Conservation (phyloP, 2,113 vertebrate genomes). For the Otocyon megalotis region DNA sequence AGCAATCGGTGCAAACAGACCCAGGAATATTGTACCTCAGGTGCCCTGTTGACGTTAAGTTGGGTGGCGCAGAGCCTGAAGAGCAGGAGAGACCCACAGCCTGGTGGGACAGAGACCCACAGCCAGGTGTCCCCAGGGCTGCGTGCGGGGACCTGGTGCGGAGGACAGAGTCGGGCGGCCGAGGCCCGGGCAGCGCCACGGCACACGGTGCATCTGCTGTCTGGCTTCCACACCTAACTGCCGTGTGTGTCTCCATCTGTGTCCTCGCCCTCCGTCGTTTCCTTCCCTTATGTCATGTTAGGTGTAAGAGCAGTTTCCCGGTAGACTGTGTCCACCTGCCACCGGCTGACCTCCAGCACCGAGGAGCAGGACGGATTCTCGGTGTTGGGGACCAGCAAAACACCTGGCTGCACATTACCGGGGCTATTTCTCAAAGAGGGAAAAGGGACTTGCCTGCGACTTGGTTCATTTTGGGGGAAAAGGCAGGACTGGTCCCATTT, state of each 20-base stretch:
- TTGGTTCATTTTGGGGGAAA: background rate
- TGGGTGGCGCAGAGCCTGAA: background rate
- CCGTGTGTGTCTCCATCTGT: background rate
- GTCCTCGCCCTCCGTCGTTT: background rate
- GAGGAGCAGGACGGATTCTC: background rate
- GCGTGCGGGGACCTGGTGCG: background rate
- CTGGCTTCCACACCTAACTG: background rate
- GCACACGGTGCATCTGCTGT: accelerated
- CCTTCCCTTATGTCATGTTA: background rate
- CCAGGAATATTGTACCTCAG: background rate
- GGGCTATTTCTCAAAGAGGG: background rate
- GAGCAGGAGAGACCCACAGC: background rate
- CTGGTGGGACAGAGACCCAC: background rate
- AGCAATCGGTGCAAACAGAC: background rate
- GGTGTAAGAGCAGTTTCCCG: background rate
- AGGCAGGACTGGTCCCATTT: background rate
- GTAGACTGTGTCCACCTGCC: too few relatives aligned
- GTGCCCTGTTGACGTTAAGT: accelerated
- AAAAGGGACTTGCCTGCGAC: background rate
- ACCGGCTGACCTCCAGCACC: background rate
- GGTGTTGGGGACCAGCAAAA: background rate
- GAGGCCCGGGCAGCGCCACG: background rate
- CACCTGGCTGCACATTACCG: accelerated
- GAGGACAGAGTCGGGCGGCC: background rate
- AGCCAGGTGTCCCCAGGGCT: background rate